Evolutionary conservation across 2,113 vertebrate species (phyloP), one percentile per base, ranked within the genome.

Genomic region (Siniperca chuatsi): DNA sequence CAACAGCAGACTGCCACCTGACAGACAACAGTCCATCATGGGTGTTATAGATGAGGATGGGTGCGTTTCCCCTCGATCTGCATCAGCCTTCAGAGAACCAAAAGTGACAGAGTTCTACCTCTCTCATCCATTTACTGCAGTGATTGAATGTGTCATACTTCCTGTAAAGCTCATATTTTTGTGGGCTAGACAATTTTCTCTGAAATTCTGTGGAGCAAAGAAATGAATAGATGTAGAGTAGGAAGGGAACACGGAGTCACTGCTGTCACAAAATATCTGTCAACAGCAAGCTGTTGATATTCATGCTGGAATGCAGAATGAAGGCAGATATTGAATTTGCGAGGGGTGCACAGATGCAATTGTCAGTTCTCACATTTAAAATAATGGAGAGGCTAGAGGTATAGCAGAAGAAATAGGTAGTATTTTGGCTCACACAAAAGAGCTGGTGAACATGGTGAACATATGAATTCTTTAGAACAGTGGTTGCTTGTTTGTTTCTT

Each of bases 141-240:
- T 82, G 75, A 80, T 69, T 83, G 86, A 85, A 86, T 66, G 69
- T 82, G 71, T 67, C 83, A 85, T 70, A 60, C 46, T 42, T 78
- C 40, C 29, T 78, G 69, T 72, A 67, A 82, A 76, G 76, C 66
- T 35, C 44, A 42, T 78, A 72, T 82, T 71, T 85, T 79, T 79
- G 66, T 72, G 23, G 66, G 46, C 44, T 60, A 55, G 70, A 67
- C 37, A 20, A 65, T 85, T 85, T 84, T 50, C 42, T 77, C 50
- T 52, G 58, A 64, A 37, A 65, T 60, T 65, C 16, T 58, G n/a
- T 60, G 55, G n/a, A 60, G 37, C 33, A 23, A 48, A 58, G 62
- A 55, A 84, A 82, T 71, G 79, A 84, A 78, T 75, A 70, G 73
- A 73, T 83, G 48, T 48, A 69, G 58, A 85, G 81, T 25, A 78